A percentile compares a stretch with the other conserved stretches of the same genome.
These are phyloP conservation scores for Oryzias celebensis DNA, from an alignment of 2,113 vertebrate genomes.

Conservation along the genomic window DNA sequence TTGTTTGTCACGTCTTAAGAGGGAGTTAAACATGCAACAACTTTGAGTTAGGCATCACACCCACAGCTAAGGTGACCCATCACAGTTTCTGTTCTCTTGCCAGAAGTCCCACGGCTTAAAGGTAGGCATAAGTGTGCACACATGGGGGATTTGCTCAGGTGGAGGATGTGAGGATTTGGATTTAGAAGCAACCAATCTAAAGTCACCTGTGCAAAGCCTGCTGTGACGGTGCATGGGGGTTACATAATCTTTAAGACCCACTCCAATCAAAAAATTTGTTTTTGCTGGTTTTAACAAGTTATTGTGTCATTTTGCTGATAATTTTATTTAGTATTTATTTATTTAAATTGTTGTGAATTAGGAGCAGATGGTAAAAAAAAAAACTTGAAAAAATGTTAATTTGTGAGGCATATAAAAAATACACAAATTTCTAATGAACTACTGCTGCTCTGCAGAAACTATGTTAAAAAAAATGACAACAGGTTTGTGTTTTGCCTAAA, in stretches of 20 bases:
- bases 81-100: constrained; percentile 8
- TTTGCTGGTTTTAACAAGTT: no score
- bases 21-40: background rate
- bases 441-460: no score
- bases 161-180: constrained; percentile 63
- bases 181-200: constrained; percentile 62
- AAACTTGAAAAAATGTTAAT: no score
- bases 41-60: constrained; percentile 1
- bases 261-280: no score
- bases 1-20: background rate
- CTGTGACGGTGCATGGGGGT: constrained; percentile 25
- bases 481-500: no score
- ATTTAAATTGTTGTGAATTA: no score
- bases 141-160: constrained; percentile 57
- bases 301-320: no score
- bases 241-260: constrained; percentile 29
- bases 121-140: constrained; percentile 50
- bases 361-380: no score
- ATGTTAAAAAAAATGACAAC: no score
- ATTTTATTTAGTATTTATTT: no score
- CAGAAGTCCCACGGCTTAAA: constrained; percentile 46
- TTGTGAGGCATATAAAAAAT: no score
- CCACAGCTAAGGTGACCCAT: constrained; percentile 15
- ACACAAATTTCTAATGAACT: no score
- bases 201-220: constrained; percentile 47